Base-by-base conservation (phyloP, 2,113 vertebrate genomes). In the Spilogale gracilis region DNA sequence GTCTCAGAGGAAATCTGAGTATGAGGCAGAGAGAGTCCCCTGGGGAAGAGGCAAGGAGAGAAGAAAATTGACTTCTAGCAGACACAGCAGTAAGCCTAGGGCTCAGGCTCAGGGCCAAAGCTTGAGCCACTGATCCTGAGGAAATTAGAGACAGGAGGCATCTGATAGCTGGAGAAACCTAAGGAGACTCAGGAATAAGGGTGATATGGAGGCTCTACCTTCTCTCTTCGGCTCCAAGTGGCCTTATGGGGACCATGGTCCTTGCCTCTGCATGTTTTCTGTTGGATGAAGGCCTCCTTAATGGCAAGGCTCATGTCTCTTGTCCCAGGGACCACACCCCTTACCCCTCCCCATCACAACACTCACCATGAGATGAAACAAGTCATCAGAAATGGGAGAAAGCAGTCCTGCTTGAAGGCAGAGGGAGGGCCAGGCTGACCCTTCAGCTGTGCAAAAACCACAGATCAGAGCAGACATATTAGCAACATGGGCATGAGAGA, bases 391-490 rank as follows among this genome's bases (percentile, higher is more conserved):
- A 95, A 48, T 20, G 48, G 45, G 23, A 12, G 52, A 6, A 65
- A 27, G 50, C 52, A 27, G 82, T 30, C 69, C 76, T 78, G 43
- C 45, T 43, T 30, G 60, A 45, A 76, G 94, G 58, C 27, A 61
- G 63, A 69, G 2, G 25, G 43, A 43, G 48, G 32, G 9, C 83
- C 73, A 25, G 56, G 54, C 13, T 45, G 52, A 69, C 25, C 45
- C 74, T 30, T 85, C 84, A 94, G 20, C 95, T 60, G 38, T 88
- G 61, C 74, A 80, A 87, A 97, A 94, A 94, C 76, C 95, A 61
- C 89, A 89, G 60, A 0, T 25, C 52, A 82, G 63, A 76, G 38
- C n/a, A 73, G 88, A 54, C 54, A 23, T 10, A 60, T 73, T 32
- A 63, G 65, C 56, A 14, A 12, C 3, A 3, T 0, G 20, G 43